These are phyloP conservation scores for Lerema accius DNA, from an alignment of 1,140 invertebrate genomes.

Conservation along the genomic window DNA sequence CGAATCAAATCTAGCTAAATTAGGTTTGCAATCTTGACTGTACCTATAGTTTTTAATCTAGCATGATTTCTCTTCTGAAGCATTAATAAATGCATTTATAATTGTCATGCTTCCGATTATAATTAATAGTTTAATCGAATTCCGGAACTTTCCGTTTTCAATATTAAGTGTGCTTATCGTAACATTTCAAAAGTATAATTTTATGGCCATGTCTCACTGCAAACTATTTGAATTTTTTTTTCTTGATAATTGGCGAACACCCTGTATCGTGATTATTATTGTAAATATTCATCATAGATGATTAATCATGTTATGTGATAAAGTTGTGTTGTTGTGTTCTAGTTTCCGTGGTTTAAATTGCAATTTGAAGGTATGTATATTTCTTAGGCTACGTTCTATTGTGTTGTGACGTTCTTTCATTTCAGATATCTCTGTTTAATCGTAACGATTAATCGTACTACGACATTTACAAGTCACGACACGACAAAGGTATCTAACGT, in stretches of 20 bases:
- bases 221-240: too few species aligned
- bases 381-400: slow-evolving; percentile 29
- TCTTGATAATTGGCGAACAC: neutral
- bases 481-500: neutral
- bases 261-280: slow-evolving; percentile 35
- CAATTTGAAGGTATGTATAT: slow-evolving; percentile 36
- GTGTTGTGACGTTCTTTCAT: slow-evolving; percentile 13
- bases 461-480: neutral
- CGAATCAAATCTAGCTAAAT: neutral
- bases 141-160: too few species aligned
- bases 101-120: too few species aligned
- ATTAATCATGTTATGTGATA: slow-evolving; percentile 67
- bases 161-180: too few species aligned
- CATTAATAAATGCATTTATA: too few species aligned
- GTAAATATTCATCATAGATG: slow-evolving; percentile 75
- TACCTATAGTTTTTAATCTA: too few species aligned
- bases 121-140: too few species aligned
- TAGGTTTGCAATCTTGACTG: too few species aligned
- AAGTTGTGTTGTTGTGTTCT: slow-evolving; percentile 56
- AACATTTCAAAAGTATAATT: too few species aligned
- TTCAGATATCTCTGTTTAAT: too few species aligned
- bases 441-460: neutral
- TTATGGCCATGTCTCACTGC: too few species aligned
- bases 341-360: slow-evolving; percentile 35
- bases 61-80: too few species aligned